Evolutionary conservation across 2,797 vertebrate species (phyloP).

Genomic region (Merluccius polli): DNA sequence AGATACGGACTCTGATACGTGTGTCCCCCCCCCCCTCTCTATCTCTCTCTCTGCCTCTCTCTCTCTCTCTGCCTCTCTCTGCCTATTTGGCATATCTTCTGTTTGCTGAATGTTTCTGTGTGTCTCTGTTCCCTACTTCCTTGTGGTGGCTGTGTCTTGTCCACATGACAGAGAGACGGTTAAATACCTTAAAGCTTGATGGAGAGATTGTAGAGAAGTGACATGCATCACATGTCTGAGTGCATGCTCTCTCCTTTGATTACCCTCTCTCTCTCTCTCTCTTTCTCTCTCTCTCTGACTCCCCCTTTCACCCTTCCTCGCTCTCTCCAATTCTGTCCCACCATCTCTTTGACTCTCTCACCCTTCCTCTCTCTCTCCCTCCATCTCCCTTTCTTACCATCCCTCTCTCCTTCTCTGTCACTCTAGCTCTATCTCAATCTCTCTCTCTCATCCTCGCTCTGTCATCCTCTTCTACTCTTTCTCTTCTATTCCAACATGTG

Average conservation of each 20-base stretch:
- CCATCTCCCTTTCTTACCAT: no score
- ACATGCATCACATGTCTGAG: neutral
- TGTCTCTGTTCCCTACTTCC: no score
- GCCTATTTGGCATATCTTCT: neutral
- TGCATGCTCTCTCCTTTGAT: neutral
- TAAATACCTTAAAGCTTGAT: neutral
- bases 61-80: neutral
- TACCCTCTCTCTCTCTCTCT: no score
- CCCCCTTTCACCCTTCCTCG: neutral
- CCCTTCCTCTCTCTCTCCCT: no score
- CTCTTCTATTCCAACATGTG: neutral
- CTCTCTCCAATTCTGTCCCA: neutral
- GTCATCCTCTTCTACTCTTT: no score
- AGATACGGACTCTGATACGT: no score
- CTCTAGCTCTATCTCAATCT: no score
- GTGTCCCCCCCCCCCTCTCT: neutral
- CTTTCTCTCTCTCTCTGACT: neutral
- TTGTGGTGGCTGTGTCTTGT: no score
- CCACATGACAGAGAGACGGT: no score
- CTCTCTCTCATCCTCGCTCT: no score
- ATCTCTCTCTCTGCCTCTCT: neutral
- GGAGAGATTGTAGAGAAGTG: neutral
- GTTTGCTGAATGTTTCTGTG: no score
- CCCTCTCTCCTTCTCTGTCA: no score
- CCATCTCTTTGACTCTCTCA: neutral